A percentile compares a stretch with the other conserved stretches of the same genome.
These are phyloP conservation scores for Hypothenemus hampei DNA, from an alignment of 1,140 invertebrate species.

Conservation along the genomic window DNA sequence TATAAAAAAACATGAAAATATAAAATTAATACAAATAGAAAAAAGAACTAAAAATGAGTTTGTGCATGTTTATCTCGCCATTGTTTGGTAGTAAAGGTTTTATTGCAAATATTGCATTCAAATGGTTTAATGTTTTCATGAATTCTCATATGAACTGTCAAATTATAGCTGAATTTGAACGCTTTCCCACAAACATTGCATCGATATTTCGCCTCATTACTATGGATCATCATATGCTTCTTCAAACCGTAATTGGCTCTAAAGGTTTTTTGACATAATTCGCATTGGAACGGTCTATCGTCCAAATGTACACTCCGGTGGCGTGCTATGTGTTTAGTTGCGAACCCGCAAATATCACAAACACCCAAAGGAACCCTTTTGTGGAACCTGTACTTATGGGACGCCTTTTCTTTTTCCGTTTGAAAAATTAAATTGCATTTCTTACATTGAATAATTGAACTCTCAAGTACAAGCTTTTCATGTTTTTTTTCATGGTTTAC, in stretches of 20 bases:
- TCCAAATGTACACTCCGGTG: constrained; percentile 29
- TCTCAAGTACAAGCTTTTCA: neutral
- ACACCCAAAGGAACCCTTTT: constrained; percentile 10
- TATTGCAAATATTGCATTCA: constrained; percentile 53
- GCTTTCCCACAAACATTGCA: constrained; percentile 27
- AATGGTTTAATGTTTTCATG: constrained; percentile 68
- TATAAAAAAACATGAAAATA: no score
- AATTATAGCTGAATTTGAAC: constrained; percentile 41
- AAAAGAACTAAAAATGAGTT: constrained; percentile 13
- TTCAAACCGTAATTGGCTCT: constrained; percentile 15
- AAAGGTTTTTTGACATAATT: constrained; percentile 49
- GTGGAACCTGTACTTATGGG: constrained; percentile 15
- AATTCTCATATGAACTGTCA: constrained; percentile 52
- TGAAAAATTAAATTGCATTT: constrained; percentile 12
- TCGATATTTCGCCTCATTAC: constrained; percentile 7
- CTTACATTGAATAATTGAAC: constrained; percentile 8
- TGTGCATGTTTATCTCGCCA: constrained; percentile 19
- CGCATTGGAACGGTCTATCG: constrained; percentile 64
- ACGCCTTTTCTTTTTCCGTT: constrained; percentile 13
- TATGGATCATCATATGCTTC: constrained; percentile 22
- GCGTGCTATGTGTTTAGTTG: constrained; percentile 16
- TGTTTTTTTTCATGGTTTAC: constrained; percentile 13
- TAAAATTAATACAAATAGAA: neutral
- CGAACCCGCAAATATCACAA: constrained; percentile 16
- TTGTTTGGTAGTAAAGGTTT: constrained; percentile 33